phyloP scores from a whole-genome alignment of 2,113 vertebrate genomes.

The Oxyruncus cristatus region DNA sequence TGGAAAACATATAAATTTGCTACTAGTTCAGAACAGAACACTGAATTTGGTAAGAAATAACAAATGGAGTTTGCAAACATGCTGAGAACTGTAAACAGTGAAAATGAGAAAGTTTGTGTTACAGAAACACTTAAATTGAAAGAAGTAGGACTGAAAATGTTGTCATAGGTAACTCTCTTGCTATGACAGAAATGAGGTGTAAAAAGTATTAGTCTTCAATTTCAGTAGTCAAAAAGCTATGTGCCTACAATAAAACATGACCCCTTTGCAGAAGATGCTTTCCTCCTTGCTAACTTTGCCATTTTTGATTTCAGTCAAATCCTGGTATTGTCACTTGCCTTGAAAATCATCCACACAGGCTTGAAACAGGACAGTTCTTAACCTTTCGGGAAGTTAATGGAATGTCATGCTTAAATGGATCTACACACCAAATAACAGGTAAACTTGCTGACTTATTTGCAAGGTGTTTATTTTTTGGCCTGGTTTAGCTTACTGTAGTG shows the following conservation, averaged over 20 bases:
- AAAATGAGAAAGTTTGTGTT: background rate
- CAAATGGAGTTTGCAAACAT: background rate
- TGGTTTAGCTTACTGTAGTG: background rate
- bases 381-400: conserved; percentile 92
- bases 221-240: background rate
- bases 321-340: conserved; percentile 93
- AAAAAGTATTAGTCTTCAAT: background rate
- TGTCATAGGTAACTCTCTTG: background rate
- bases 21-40: background rate
- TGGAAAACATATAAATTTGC: background rate
- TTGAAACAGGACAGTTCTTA: conserved; percentile 91
- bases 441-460: background rate
- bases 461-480: background rate
- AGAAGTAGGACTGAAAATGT: background rate
- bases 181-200: background rate
- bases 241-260: accelerated
- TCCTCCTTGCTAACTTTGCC: background rate
- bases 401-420: conserved; percentile 89
- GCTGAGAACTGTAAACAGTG: background rate
- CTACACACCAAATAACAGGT: conserved; percentile 87
- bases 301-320: conserved; percentile 72
- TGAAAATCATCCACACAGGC: conserved; percentile 91
- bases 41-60: background rate
- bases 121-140: background rate
- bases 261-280: background rate